A percentile compares a stretch with the other conserved stretches of the same genome.
phyloP scores from a whole-genome alignment of 2,113 vertebrate species.

The Beaufortia kweichowensis region DNA sequence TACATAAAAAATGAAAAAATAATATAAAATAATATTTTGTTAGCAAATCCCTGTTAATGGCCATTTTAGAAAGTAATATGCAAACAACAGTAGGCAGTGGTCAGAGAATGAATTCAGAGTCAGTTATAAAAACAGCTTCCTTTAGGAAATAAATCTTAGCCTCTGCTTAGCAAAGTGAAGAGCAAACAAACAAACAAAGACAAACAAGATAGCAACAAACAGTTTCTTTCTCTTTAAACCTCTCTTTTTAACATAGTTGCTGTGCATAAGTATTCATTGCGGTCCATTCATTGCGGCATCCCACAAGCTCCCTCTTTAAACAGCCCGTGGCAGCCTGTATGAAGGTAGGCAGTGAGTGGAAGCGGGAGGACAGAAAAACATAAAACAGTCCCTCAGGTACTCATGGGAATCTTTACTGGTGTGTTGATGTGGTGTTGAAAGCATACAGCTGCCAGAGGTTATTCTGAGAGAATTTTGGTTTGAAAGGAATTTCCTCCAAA shows the following conservation, averaged over 20 bases:
- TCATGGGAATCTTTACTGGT: slow-evolving; percentile 17
- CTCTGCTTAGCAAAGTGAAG: neutral
- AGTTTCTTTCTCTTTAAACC: neutral
- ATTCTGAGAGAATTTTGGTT: neutral
- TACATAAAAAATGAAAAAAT: too few species aligned
- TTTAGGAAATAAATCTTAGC: neutral
- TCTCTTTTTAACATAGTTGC: neutral
- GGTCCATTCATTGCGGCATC: slow-evolving; percentile 15
- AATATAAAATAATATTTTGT: too few species aligned
- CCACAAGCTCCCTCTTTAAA: slow-evolving; percentile 21
- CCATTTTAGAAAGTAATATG: too few species aligned
- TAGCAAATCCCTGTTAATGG: too few species aligned
- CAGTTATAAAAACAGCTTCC: too few species aligned
- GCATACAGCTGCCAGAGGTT: slow-evolving; percentile 1
- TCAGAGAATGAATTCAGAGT: too few species aligned
- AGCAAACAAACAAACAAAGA: slow-evolving; percentile 2
- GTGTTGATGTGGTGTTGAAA: neutral
- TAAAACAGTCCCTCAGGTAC: neutral
- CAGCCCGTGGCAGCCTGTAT: slow-evolving; percentile 19
- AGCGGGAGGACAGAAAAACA: neutral
- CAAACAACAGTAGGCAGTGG: too few species aligned
- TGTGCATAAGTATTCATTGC: slow-evolving; percentile 34
- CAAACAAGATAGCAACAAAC: neutral
- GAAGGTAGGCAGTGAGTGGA: neutral
- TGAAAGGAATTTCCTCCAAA: neutral